Evolutionary conservation across 1,140 invertebrate species (phyloP).

Genomic region (Bemisia tabaci): DNA sequence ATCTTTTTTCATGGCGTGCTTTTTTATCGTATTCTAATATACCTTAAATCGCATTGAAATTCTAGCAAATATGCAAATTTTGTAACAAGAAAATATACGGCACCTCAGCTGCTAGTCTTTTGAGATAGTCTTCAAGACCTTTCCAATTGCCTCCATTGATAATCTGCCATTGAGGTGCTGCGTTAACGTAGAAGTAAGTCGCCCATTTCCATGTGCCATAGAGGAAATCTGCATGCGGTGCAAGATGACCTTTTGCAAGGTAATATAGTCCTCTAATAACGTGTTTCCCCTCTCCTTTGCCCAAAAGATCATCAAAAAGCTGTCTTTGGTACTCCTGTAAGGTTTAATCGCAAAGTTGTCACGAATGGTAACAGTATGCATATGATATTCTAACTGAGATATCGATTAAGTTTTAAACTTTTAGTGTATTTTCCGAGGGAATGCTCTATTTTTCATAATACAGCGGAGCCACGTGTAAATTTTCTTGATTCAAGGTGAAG

Average conservation of each 20-base stretch:
- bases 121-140: slow-evolving; percentile 29
- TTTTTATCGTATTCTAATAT: slow-evolving; percentile 1
- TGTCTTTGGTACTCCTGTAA: too few species aligned
- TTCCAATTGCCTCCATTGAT: slow-evolving; percentile 34
- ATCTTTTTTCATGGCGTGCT: too few species aligned
- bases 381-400: too few species aligned
- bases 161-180: slow-evolving; percentile 37
- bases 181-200: slow-evolving; percentile 39
- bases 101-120: slow-evolving; percentile 11
- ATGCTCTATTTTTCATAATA: too few species aligned
- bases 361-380: too few species aligned
- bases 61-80: not conserved
- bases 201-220: slow-evolving; percentile 32
- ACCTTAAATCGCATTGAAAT: not conserved
- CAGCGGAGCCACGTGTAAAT: too few species aligned
- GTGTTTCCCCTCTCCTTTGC: slow-evolving; percentile 5
- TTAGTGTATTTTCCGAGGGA: too few species aligned
- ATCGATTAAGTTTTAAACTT: too few species aligned
- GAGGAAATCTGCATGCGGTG: slow-evolving; percentile 38
- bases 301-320: too few species aligned
- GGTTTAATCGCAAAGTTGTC: too few species aligned
- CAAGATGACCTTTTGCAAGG: slow-evolving; percentile 37
- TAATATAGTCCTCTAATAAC: slow-evolving; percentile 7
- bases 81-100: too few species aligned
- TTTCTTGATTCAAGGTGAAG: too few species aligned